Conservation (phyloP, 2,113 vertebrate genomes). For the Sebastes fasciatus region DNA sequence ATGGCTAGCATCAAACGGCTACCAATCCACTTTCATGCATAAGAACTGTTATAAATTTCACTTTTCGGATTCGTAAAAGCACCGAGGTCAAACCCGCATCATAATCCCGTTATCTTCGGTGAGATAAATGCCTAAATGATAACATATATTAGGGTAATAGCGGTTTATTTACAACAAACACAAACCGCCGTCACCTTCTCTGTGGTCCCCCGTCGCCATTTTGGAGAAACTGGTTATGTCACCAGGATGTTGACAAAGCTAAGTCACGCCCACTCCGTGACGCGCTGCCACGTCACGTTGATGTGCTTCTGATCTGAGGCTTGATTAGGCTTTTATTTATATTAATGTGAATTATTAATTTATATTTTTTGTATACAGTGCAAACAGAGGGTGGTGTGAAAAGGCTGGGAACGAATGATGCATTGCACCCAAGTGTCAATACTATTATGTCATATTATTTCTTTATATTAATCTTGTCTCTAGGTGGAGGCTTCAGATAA, state of each 20-base stretch:
- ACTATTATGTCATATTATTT: neutral
- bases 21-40: conserved; percentile 6
- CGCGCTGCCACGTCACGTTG: conserved; percentile 73
- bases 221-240: conserved; percentile 76
- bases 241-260: conserved; percentile 79
- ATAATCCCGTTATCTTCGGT: rapidly evolving
- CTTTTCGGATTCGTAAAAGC: neutral
- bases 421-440: conserved; percentile 17
- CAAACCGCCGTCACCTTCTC: conserved; percentile 75
- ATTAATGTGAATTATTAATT: no score
- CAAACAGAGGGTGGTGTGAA: neutral
- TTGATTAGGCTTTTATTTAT: conserved; percentile 23
- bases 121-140: rapidly evolving
- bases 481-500: no score
- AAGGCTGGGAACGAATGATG: neutral
- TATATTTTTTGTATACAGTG: neutral
- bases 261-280: conserved; percentile 70
- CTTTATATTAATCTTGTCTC: no score
- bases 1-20: conserved; percentile 56
- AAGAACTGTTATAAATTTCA: rapidly evolving
- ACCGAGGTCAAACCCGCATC: rapidly evolving
- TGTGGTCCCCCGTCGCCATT: conserved; percentile 84
- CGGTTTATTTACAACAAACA: conserved; percentile 10
- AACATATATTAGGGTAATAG: rapidly evolving
- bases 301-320: conserved; percentile 41